Evolutionary conservation across 2,888 invertebrate genomes (phyloP), one percentile per base, ranked within the genome.

Genomic region (Pristionchus mayeri): DNA sequence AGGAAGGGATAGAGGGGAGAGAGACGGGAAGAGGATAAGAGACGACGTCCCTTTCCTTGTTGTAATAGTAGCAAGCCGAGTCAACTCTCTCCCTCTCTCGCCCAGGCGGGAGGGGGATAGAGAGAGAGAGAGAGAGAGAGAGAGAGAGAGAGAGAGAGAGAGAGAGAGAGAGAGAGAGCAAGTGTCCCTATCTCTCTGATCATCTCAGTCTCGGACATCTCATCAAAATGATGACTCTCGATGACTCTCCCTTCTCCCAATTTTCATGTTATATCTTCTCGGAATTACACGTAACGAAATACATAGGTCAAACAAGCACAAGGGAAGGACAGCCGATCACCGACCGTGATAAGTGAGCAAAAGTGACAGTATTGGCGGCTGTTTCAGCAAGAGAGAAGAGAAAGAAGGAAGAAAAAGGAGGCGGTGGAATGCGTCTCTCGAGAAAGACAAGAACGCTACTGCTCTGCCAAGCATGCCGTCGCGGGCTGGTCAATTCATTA

Each of bases 31-130:
- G 63, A 63, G 63, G 18, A 2, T 13, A 63, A 63, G 63, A 63
- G 63, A 63, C 63, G 71, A 37, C 71, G 40, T 71, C 71, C 71
- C 71, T 21, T 21, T 18, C 37, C 71, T 71, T 71, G 71, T 71
- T 71, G 71, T 71, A 71, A 71, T 71, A 71, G 71, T 71, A 71
- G 71, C 71, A 71, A 71, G 71, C 71, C 63, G 71, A 71, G 40
- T 71, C 71, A 44, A 71, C 71, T 21, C n/a, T n/a, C n/a, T n/a
- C n/a, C n/a, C n/a, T n/a, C n/a, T n/a, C n/a, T n/a, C n/a, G n/a
- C n/a, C n/a, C n/a, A n/a, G n/a, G n/a, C n/a, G n/a, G n/a, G n/a
- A n/a, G n/a, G n/a, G n/a, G n/a, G n/a, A n/a, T n/a, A n/a, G n/a
- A n/a, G n/a, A n/a, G n/a, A n/a, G n/a, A n/a, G 71, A 44, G 11